Evolutionary conservation across 35 echinoderm and acorn worm genomes (phyloP).

Genomic region (Holothuria glaberrima): DNA sequence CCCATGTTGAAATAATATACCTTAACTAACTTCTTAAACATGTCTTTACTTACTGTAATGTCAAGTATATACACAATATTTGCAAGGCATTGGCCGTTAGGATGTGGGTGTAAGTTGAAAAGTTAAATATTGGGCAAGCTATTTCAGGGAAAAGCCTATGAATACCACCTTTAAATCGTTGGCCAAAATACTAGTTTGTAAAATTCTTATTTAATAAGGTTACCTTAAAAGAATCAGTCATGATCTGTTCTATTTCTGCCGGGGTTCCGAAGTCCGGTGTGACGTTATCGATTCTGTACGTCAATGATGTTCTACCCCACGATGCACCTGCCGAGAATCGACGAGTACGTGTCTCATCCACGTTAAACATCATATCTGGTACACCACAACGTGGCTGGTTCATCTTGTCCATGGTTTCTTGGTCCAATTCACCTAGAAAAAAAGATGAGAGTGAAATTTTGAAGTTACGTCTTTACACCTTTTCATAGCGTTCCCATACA

Average conservation of each 20-base stretch:
- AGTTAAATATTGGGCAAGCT: too few species aligned
- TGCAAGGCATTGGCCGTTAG: too few species aligned
- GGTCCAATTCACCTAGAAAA: slow-evolving; percentile 53
- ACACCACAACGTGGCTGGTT: slow-evolving; percentile 60
- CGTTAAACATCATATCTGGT: slow-evolving; percentile 60
- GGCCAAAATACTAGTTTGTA: too few species aligned
- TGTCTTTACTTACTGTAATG: too few species aligned
- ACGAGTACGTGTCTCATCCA: slow-evolving; percentile 11
- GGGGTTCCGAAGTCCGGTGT: slow-evolving; percentile 46
- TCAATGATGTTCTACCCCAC: slow-evolving; percentile 38
- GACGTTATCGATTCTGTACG: slow-evolving; percentile 51
- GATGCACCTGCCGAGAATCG: neutral
- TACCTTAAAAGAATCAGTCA: slow-evolving; percentile 46
- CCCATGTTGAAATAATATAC: too few species aligned
- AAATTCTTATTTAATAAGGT: too few species aligned
- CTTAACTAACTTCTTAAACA: too few species aligned
- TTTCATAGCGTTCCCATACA: neutral
- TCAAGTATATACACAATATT: too few species aligned
- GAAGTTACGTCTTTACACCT: neutral
- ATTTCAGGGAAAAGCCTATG: too few species aligned
- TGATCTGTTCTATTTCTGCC: slow-evolving; percentile 9
- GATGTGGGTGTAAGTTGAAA: too few species aligned
- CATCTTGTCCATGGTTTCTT: slow-evolving; percentile 62
- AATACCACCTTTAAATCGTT: too few species aligned
- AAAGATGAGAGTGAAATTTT: neutral